phyloP scores from a whole-genome alignment of 2,113 vertebrate genomes.

The Reinhardtius hippoglossoides region DNA sequence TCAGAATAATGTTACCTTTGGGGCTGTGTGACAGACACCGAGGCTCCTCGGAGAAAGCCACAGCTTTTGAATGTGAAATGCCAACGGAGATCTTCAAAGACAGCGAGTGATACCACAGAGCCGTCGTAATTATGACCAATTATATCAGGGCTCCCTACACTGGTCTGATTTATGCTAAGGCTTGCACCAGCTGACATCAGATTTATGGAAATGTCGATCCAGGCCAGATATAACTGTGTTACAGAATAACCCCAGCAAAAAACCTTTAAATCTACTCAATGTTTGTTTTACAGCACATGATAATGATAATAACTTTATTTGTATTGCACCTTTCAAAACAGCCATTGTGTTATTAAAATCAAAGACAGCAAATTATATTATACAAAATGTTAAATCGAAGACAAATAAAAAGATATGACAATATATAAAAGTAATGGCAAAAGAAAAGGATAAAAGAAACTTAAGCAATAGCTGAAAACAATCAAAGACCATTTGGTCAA shows the following conservation, averaged over 20 bases:
- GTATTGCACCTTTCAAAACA: no score
- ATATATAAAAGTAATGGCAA: no score
- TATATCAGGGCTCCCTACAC: background rate
- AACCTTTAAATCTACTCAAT: background rate
- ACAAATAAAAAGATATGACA: no score
- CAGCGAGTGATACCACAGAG: conserved; percentile 2
- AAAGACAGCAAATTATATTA: no score
- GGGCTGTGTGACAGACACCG: conserved; percentile 28
- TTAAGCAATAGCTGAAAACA: no score
- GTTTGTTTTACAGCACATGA: no score
- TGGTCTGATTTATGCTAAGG: conserved; percentile 16
- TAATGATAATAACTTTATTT: no score
- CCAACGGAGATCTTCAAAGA: background rate
- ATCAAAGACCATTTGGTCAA: no score
- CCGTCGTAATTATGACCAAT: conserved; percentile 18
- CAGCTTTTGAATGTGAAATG: conserved; percentile 36
- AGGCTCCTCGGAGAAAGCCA: conserved; percentile 43
- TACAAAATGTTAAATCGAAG: no score
- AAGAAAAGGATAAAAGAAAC: no score
- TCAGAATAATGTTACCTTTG: conserved; percentile 55
- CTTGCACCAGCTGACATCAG: conserved; percentile 14
- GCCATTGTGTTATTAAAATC: no score
- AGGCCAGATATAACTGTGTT: background rate
- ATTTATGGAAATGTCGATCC: conserved; percentile 18
- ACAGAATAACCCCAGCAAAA: background rate